These are phyloP conservation scores for Halcyon leucocephala DNA, from an alignment of 2,797 vertebrate genomes.

Conservation along the genomic window DNA sequence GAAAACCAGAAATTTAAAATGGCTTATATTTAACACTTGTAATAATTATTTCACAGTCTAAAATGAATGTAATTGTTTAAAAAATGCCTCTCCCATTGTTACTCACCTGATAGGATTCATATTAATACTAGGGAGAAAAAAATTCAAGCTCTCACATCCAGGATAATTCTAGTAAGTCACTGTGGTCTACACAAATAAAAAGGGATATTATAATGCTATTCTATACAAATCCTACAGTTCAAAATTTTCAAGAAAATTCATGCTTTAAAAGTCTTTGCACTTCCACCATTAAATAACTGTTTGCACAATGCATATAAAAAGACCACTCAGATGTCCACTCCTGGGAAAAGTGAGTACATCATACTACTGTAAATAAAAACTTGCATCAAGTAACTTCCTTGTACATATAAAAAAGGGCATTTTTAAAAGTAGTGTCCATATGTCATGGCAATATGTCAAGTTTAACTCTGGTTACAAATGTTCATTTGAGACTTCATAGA, in stretches of 20 bases:
- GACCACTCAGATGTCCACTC: not conserved
- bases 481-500: slow-evolving; percentile 78
- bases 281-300: not conserved
- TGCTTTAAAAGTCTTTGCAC: not conserved
- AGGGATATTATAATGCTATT: not conserved
- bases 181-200: not conserved
- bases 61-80: not conserved
- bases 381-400: not conserved
- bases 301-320: slow-evolving; percentile 37
- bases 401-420: not conserved
- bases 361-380: not conserved
- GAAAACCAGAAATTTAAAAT: not conserved
- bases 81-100: not conserved
- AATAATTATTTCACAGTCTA: slow-evolving; percentile 11
- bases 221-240: not conserved
- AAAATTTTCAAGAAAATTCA: not conserved
- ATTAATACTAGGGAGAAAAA: slow-evolving; percentile 18
- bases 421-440: slow-evolving; percentile 27
- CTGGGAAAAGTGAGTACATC: not conserved
- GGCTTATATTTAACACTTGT: slow-evolving; percentile 15
- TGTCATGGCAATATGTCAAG: not conserved
- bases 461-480: not conserved
- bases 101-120: not conserved
- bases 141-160: slow-evolving; percentile 25
- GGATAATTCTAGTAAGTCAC: slow-evolving; percentile 35